Base-by-base conservation (phyloP, 30 jellyfish, hydroid and myxozoan species). In the Pseudorhiza aurosa region DNA sequence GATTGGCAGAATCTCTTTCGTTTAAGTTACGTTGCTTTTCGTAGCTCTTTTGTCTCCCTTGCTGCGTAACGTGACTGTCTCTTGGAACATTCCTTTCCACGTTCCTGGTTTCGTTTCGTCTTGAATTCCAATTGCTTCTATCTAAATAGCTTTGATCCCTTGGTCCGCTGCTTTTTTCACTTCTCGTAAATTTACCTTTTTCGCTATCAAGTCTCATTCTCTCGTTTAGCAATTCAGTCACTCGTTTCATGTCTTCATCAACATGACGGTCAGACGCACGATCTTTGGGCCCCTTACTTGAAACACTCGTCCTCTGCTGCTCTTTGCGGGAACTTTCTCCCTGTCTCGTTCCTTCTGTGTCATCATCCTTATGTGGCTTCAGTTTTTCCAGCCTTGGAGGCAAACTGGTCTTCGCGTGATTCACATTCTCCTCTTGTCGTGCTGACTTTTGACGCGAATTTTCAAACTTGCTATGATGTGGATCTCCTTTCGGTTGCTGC, bases 221-320 rank as follows among this genome's bases (percentile, higher is more conserved):
- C 18, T 35, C 51, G 26, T 64, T 62, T 6, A 65, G 47, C 19
- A 65, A 26, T 11, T 29, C 85, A 8, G 43, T 22, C 9, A 80
- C 91, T 19, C 49, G 32, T 49, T 65, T 72, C 69, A 80, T 80
- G 31, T 65, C 91, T 12, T 80, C 46, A 51, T 63, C 91, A 5
- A 30, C 59, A 32, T 10, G 74, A 12, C 18, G 33, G 4, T 39
- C 29, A 25, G 21, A 4, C 2, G 24, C 47, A n/a, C 33, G 9
- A 11, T 24, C 49, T 33, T 18, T 22, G 8, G 24, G 50, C 8
- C 22, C 30, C 25, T 19, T 43, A 27, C 51, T 1, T 0, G 19
- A 7, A 22, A 19, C 50, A 1, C 26, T 47, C 14, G 32, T 31
- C 2, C 10, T 46, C 30, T 0, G 21, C 44, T 57, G 46, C 11